Base-by-base conservation (phyloP, 1,140 invertebrate genomes). In the Heliconius nattereri region DNA sequence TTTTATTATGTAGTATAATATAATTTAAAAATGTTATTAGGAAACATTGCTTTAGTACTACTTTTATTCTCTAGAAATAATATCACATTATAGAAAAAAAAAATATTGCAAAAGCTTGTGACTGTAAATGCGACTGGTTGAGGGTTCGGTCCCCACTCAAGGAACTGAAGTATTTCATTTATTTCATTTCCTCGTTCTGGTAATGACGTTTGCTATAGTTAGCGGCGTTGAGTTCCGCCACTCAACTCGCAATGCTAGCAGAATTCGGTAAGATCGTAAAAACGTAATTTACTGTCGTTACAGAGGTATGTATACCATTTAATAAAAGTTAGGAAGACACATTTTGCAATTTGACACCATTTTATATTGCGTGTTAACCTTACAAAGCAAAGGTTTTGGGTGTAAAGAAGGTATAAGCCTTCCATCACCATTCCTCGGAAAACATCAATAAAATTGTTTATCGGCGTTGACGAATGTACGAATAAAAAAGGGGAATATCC, bases 371-470 rank as follows among this genome's bases (percentile, higher is more conserved):
- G 2, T 66, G 23, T 66, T 66, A 66, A 66, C 57, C 57, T 66
- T 66, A 66, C 3, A 66, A 66, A 66, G 26, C 13, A 66, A 66
- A 11, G 60, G 40, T 37, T 70, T 23, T 23, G 54, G 37, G 26
- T 71, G 37, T 76, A 70, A 70, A 70, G 66, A 77, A 72, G 66
- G 35, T 76, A 32, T 75, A 57, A 75, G 37, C 52, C 29, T 23
- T 73, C 72, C 71, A 52, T 49, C 37, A 52, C 45, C 49, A 54
- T 45, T 40, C 19, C 71, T 72, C 60, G 45, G 75, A 45, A 71
- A 75, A 79, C 80, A 82, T 77, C 85, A 86, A 89, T 90, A 90
- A 90, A 90, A 86, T 76, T 84, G 86, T 89, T 90, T 90, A 88
- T 88, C 76, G 88, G 83, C 78, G 78, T 80, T 83, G 79, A 84